A percentile compares a stretch with the other conserved stretches of the same genome.
phyloP scores from a whole-genome alignment of 2,797 vertebrate species.

The Ctenochaetus hawaiiensis region DNA sequence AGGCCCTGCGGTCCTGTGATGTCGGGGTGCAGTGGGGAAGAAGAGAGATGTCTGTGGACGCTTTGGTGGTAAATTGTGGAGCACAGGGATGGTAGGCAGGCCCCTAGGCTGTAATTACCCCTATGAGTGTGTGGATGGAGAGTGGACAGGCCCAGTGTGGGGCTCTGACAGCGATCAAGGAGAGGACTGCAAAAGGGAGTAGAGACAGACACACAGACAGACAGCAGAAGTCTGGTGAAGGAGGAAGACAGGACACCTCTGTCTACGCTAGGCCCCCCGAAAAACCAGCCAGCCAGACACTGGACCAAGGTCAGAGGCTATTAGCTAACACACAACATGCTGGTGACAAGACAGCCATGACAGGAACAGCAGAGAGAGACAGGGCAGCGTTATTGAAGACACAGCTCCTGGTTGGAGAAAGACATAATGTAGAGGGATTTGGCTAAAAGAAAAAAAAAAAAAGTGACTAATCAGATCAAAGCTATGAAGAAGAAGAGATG shows the following conservation, averaged over 20 bases:
- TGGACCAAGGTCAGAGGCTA: conserved; percentile 82
- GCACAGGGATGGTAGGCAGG: conserved; percentile 79
- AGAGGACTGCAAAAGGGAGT: conserved; percentile 63
- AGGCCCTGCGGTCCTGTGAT: conserved; percentile 83
- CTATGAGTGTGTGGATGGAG: conserved; percentile 80
- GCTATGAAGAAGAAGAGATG: conserved; percentile 6
- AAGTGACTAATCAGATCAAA: conserved; percentile 62
- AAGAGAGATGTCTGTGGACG: conserved; percentile 83
- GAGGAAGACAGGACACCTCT: conserved; percentile 67
- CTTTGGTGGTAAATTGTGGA: conserved; percentile 86
- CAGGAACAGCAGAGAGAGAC: conserved; percentile 37
- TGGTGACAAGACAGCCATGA: conserved; percentile 73
- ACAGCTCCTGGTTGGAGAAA: conserved; percentile 41
- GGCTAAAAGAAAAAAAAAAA: conserved; percentile 21
- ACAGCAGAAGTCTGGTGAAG: conserved; percentile 70
- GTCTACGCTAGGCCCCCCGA: conserved; percentile 53
- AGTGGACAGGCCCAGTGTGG: conserved; percentile 81
- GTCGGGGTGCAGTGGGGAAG: conserved; percentile 81
- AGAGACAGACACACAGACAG: conserved; percentile 63
- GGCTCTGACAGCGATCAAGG: conserved; percentile 81
- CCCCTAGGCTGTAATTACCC: conserved; percentile 86
- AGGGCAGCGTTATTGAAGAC: conserved; percentile 18
- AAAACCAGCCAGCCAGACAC: conserved; percentile 72
- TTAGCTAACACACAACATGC: conserved; percentile 73
- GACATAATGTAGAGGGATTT: conserved; percentile 53